phyloP scores from a whole-genome alignment of 2,113 vertebrate genomes.

The Chauna torquata region DNA sequence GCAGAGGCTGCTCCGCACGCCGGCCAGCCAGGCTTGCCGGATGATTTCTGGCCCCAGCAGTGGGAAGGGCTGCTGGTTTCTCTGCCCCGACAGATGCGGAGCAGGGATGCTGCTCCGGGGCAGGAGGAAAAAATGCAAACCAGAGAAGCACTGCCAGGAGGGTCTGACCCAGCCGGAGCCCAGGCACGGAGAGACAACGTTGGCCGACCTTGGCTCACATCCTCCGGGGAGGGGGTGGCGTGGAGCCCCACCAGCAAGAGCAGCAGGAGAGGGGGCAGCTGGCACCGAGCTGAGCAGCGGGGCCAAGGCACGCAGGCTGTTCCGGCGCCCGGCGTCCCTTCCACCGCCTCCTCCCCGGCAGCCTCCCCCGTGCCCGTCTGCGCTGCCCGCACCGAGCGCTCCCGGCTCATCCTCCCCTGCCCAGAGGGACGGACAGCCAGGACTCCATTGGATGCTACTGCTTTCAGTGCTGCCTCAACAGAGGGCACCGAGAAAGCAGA shows the following conservation, averaged over 20 bases:
- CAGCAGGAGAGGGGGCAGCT: neutral
- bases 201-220: neutral
- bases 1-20: neutral
- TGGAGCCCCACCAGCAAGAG: neutral
- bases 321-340: neutral
- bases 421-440: neutral
- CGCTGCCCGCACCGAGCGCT: neutral
- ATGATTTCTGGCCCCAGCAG: neutral
- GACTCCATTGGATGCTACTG: neutral
- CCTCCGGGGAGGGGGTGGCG: neutral
- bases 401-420: neutral
- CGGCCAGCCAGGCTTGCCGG: accelerated
- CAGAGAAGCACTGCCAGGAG: neutral
- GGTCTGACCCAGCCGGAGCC: neutral
- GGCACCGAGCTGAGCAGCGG: neutral
- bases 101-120: neutral
- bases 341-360: neutral
- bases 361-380: neutral
- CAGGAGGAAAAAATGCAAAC: accelerated
- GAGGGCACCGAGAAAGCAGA: neutral
- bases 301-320: neutral
- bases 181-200: accelerated
- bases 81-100: too few species aligned
- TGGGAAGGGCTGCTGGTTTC: neutral
- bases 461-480: neutral